Evolutionary conservation across 1,140 invertebrate species (phyloP), one percentile per base, ranked within the genome.

Genomic region (Zaprionus gabonicus): DNA sequence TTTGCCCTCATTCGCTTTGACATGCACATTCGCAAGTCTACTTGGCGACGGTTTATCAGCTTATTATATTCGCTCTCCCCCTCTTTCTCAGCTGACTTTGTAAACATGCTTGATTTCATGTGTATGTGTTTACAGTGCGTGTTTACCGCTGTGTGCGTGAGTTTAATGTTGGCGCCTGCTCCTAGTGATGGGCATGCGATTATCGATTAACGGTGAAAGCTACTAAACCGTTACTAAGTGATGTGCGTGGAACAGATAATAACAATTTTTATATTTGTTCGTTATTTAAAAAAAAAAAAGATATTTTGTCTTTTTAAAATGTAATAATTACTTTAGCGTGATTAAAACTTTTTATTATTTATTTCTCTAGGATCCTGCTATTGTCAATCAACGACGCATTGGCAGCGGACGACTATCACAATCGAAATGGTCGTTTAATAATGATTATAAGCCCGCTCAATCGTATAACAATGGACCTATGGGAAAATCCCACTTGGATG

Each of bases 311-410:
- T 2, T 0, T 41, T 7, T n/a, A n/a, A n/a, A 15, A 41, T 7
- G 23, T 4, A 6, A 41, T 41, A 23, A 23, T 41, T 15, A 6
- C 2, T 15, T 41, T 6, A 13, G 5, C n/a, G 1, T 17, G n/a
- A 44, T 17, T n/a, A 6, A 17, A 17, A 44, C 17, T 2, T n/a
- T 17, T 46, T 3, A 46, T 9, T 25, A 25, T 13, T 17, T 5
- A 25, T 25, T 1, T 4, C 20, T 0, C 0, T 3, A 88, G 85
- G 85, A 88, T 85, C 81, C 85, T 13, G 85, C 87, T 1, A 92
- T 92, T 71, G 88, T 91, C 15, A 92, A 92, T 81, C 87, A 92
- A 60, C 78, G 91, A 46, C 91, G 91, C n/a, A 92, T 92, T 51
- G 91, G 91, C 10, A 92, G 91, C 53, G 91, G 91, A 25, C 91